Evolutionary conservation across 2,797 vertebrate species (phyloP), one percentile per base, ranked within the genome.

Genomic region (Hydrocynus forskahlii): DNA sequence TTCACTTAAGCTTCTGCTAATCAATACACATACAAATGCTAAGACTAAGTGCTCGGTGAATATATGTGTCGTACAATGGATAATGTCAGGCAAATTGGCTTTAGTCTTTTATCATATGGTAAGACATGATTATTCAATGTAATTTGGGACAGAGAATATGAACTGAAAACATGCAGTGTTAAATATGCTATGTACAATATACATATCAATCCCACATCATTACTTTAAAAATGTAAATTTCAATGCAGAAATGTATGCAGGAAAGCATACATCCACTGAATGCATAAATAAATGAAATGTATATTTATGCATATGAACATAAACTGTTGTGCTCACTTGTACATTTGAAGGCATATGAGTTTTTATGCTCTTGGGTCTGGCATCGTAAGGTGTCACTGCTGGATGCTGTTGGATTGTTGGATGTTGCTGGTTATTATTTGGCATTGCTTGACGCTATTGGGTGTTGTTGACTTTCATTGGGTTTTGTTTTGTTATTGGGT

Each of bases 11-110:
- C 73, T 57, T 81, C 64, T 75, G 74, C 60, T 72, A 79, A 79
- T 87, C 78, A 68, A 62, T 72, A 83, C 62, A 73, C 64, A 76
- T 83, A 79, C 40, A 81, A 62, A 82, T 81, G 68, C 25, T 9
- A 14, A 23, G 78, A 81, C 83, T 62, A 72, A 63, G 77, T 40
- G 54, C 67, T 71, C 48, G 62, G 79, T 35, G 70, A 86, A 80
- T 57, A 40, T 29, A 66, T 17, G 68, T 79, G 60, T 76, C 59
- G 60, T 81, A 70, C 40, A 25, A 9, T 21, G 4, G 23, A 63
- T 55, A 71, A 70, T 25, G 23, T 38, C 67, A 29, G 48, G 55
- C 35, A 16, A 35, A 2, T 50, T 21, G 10, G 38, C 35, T 35
- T 66, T 54, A 21, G 38, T 59, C 50, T 16, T 70, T 35, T 45